Conservation (phyloP, 2,888 invertebrate genomes). For the Drosophila vallismaia region DNA sequence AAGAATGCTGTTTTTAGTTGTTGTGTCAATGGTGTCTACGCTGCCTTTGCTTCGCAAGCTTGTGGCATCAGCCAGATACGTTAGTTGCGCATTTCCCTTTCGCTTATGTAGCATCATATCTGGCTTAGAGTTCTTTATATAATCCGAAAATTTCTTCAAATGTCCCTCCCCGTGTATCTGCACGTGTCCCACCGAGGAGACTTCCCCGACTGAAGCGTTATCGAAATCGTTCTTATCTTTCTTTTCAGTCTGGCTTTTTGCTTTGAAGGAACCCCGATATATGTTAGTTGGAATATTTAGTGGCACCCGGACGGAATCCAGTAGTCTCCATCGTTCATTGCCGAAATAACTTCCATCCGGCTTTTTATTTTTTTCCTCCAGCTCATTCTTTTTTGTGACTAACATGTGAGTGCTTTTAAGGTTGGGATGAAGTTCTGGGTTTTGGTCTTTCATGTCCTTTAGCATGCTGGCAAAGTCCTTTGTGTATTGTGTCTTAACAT, state of each 20-base stretch:
- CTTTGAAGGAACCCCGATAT: no score
- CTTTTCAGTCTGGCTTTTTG: no score
- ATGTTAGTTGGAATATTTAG: no score
- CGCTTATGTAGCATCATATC: background rate
- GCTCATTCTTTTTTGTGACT: background rate
- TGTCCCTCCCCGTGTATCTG: background rate
- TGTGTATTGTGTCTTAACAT: background rate
- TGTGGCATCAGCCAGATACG: background rate
- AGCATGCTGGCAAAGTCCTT: background rate
- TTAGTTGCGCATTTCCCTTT: background rate
- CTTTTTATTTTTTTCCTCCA: background rate
- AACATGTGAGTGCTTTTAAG: background rate
- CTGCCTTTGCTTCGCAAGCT: background rate
- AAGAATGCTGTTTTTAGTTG: no score
- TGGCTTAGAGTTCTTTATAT: background rate
- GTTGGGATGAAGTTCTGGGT: background rate
- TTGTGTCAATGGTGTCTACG: no score
- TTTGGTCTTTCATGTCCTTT: background rate
- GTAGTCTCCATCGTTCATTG: no score
- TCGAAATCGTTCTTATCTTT: no score
- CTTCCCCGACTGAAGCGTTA: no score
- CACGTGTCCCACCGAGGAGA: no score
- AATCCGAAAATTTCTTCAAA: background rate
- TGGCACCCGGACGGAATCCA: no score
- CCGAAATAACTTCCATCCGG: no score